A percentile compares a stretch with the other conserved stretches of the same genome.
These are phyloP conservation scores for Phoxinus dragarum DNA, from an alignment of 2,797 vertebrate species.

Conservation along the genomic window DNA sequence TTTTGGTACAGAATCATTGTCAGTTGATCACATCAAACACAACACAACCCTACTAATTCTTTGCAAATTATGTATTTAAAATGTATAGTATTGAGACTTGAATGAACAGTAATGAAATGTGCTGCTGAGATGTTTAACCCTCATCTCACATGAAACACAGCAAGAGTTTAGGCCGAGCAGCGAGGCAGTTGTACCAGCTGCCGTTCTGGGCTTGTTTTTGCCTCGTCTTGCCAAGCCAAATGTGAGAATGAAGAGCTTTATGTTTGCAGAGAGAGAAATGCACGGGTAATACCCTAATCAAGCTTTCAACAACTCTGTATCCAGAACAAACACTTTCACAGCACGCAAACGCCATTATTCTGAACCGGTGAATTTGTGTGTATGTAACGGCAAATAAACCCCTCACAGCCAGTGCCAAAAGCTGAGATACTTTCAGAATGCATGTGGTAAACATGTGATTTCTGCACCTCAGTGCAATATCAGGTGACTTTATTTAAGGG, in stretches of 20 bases:
- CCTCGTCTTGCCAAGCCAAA: slow-evolving; percentile 66
- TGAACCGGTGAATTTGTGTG: slow-evolving; percentile 48
- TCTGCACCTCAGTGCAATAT: background rate
- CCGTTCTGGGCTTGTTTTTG: slow-evolving; percentile 65
- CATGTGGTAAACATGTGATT: slow-evolving; percentile 53
- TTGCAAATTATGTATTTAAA: background rate
- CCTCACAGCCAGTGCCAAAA: slow-evolving; percentile 14
- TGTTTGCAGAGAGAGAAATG: slow-evolving; percentile 68
- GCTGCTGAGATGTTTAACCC: slow-evolving; percentile 25
- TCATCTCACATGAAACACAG: slow-evolving; percentile 13
- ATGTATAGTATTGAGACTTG: background rate
- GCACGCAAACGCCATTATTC: slow-evolving; percentile 71
- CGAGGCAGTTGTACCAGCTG: slow-evolving; percentile 63
- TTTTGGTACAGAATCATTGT: background rate
- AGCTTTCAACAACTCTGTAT: slow-evolving; percentile 72
- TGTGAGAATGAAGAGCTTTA: slow-evolving; percentile 70
- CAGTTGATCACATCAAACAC: background rate
- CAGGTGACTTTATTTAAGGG: slow-evolving; percentile 43
- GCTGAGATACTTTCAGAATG: slow-evolving; percentile 53
- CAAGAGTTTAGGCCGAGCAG: background rate
- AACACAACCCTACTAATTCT: background rate
- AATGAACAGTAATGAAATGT: slow-evolving; percentile 19
- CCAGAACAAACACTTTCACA: slow-evolving; percentile 76
- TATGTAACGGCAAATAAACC: background rate
- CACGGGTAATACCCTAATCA: slow-evolving; percentile 76